Base-by-base conservation (phyloP, 2,888 invertebrate species). In the Oxystoma pomonae region DNA sequence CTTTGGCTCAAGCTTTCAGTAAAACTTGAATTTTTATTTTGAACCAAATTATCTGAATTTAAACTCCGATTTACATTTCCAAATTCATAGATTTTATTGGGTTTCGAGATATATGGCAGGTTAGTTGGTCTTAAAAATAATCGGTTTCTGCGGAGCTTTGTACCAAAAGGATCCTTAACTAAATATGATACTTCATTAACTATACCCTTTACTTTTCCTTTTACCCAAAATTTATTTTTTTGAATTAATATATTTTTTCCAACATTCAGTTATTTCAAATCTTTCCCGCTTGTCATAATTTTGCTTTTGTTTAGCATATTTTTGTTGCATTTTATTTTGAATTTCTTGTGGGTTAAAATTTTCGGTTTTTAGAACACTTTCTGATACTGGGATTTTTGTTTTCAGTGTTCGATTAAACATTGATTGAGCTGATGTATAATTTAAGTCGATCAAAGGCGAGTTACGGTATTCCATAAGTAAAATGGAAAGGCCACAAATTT, bases 131-230 rank as follows among this genome's bases (percentile, higher is more conserved):
- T 64, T 22, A 64, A 55, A 22, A 61, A 64, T 60, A 53, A 61
- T 55, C 61, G 16, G 58, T 64, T 64, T 60, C 63, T 53, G 21
- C 63, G 55, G 50, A 57, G 60, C 16, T 20, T 53, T 22, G 16
- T 53, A 20, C 59, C 62, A 62, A 17, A 56, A 20, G 20, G 21
- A 59, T 62, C 58, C 52, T 62, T 20, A 19, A 59, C 57, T 53
- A 65, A 53, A 65, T 65, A 65, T 58, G 62, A 22, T 71, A 57
- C 2, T 72, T 64, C 22, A 75, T 63, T 60, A 68, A 72, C 60
- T 65, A 62, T 35, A 22, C 57, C 57, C 21, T 22, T 57, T 52
- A 65, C 57, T 55, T 57, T 65, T 53, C 63, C 59, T 49, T 57
- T 55, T 56, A 58, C 35, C 63, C 63, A 65, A 49, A 9, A 58